Conservation (phyloP, 92 coral and sea anemone species). For the Zoanthus solanderi region DNA sequence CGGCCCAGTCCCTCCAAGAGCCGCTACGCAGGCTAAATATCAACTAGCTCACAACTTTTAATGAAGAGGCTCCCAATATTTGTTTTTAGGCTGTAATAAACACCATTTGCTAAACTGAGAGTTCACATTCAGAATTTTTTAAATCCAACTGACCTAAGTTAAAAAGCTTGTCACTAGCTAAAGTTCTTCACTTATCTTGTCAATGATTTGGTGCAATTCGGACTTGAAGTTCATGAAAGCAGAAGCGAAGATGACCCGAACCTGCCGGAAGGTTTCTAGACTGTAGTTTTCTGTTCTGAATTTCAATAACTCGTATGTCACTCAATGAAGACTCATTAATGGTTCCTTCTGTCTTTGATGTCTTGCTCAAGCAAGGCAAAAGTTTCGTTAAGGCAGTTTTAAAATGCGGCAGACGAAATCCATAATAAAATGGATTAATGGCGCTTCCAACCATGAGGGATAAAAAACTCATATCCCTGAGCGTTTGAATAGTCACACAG, state of each 20-base stretch:
- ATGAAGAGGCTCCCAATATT: no score
- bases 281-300: not conserved
- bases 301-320: not conserved
- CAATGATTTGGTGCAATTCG: not conserved
- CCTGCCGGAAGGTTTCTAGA: not conserved
- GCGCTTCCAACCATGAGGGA: constrained; percentile 75
- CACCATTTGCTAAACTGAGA: no score
- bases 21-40: no score
- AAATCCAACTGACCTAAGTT: not conserved
- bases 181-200: not conserved
- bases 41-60: no score
- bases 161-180: not conserved
- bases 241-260: not conserved
- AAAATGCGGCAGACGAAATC: constrained; percentile 77
- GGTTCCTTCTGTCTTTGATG: not conserved
- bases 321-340: constrained; percentile 10
- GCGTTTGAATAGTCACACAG: constrained; percentile 67
- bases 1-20: no score
- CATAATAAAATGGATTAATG: constrained; percentile 81
- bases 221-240: not conserved
- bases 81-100: no score
- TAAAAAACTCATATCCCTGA: constrained; percentile 76
- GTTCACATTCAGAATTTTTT: no score
- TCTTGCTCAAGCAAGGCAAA: not conserved
- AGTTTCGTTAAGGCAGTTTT: constrained; percentile 66